Conservation (phyloP, 2,888 invertebrate genomes). For the Euphydryas editha region DNA sequence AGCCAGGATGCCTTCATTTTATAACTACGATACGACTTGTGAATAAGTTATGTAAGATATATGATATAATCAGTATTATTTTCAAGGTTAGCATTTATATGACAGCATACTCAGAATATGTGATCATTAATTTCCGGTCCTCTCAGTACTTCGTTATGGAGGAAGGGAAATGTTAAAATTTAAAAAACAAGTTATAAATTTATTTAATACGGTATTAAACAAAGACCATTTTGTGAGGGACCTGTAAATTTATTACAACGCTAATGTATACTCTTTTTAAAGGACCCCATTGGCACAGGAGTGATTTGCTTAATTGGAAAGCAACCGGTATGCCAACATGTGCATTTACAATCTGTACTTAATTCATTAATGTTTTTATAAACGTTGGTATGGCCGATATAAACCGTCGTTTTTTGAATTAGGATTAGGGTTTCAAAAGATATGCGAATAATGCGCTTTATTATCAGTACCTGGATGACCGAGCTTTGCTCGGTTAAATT, state of each 20-base stretch:
- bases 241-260: slow-evolving; percentile 1
- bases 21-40: slow-evolving; percentile 48
- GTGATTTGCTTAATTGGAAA: slow-evolving; percentile 35
- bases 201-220: slow-evolving; percentile 5
- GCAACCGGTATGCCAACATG: slow-evolving; percentile 26
- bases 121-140: slow-evolving; percentile 56
- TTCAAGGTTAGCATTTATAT: slow-evolving; percentile 49
- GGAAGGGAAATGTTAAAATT: slow-evolving; percentile 20
- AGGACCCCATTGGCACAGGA: slow-evolving; percentile 20
- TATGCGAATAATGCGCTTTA: not conserved
- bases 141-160: slow-evolving; percentile 20
- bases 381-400: slow-evolving; percentile 4
- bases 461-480: no score
- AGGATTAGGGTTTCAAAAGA: not conserved
- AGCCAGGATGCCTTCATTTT: slow-evolving; percentile 40
- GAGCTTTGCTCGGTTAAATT: no score
- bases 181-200: slow-evolving; percentile 11
- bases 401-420: slow-evolving; percentile 28
- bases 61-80: slow-evolving; percentile 56
- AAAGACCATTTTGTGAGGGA: slow-evolving; percentile 2
- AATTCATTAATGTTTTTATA: slow-evolving; percentile 28
- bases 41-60: slow-evolving; percentile 53
- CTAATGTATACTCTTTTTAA: slow-evolving; percentile 28
- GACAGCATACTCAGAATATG: slow-evolving; percentile 49
- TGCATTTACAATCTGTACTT: slow-evolving; percentile 23